Evolutionary conservation across 2,113 vertebrate species (phyloP).

Genomic region (Tinamus guttatus): DNA sequence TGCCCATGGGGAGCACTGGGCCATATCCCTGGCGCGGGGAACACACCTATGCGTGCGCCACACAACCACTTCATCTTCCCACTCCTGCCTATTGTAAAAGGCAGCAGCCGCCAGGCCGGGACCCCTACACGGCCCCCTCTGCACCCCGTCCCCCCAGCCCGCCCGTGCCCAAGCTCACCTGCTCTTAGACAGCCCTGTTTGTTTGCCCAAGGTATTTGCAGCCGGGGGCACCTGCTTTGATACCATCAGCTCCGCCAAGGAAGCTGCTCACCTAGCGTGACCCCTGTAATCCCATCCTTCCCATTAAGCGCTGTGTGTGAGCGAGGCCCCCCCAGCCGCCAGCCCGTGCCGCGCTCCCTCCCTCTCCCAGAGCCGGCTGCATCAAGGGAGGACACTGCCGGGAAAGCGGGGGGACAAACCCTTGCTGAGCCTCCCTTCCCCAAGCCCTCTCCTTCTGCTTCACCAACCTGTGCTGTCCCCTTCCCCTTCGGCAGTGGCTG

Average conservation of each 20-base stretch:
- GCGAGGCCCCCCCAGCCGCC: constrained; percentile 29
- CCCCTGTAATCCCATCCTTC: constrained; percentile 77
- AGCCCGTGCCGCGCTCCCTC: constrained; percentile 61
- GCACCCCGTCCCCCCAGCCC: neutral
- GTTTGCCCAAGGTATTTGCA: constrained; percentile 78
- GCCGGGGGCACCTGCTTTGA: constrained; percentile 73
- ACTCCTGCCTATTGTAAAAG: neutral
- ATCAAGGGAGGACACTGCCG: neutral
- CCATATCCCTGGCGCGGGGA: neutral
- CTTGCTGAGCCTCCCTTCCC: neutral
- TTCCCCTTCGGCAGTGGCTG: fast-evolving
- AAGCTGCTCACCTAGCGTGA: constrained; percentile 76
- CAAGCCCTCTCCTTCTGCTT: neutral
- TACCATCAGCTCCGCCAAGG: constrained; percentile 68
- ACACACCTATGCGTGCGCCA: fast-evolving
- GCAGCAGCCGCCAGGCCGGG: neutral
- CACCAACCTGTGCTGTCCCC: neutral
- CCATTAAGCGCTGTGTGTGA: constrained; percentile 58
- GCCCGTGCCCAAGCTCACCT: neutral
- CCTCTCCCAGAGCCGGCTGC: neutral
- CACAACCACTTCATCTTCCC: neutral
- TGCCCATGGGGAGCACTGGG: fast-evolving
- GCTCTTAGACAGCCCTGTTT: constrained; percentile 69
- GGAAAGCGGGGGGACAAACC: neutral
- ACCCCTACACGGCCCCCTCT: neutral